A percentile compares a stretch with the other conserved stretches of the same genome.
phyloP scores from a whole-genome alignment of 2,113 vertebrate species.

The Ceyx melanurus region DNA sequence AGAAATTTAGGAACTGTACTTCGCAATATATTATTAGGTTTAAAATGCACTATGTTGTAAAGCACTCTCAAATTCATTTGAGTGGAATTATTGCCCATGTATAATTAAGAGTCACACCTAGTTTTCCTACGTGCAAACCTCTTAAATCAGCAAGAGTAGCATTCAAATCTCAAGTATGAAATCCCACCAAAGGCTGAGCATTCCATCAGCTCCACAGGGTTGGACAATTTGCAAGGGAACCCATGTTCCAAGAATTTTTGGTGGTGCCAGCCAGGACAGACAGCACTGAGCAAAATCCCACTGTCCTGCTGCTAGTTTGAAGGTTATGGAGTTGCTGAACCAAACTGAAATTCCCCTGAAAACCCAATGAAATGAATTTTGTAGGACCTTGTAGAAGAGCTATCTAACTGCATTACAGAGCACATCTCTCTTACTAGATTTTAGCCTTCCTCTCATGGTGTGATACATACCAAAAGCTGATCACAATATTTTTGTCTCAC shows the following conservation, averaged over 20 bases:
- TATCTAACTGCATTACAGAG: background rate
- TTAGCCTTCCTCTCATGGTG: background rate
- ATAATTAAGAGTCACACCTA: background rate
- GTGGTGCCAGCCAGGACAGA: background rate
- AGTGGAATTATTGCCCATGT: background rate
- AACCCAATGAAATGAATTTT: background rate
- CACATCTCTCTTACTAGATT: background rate
- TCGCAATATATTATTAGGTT: background rate
- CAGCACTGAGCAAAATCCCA: background rate
- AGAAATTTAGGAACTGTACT: background rate
- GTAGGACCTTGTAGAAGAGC: background rate
- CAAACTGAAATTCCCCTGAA: background rate
- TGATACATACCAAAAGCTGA: background rate
- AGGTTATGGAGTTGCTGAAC: background rate
- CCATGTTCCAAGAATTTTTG: background rate
- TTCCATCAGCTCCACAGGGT: background rate
- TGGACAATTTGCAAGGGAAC: accelerated
- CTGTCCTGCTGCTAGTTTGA: background rate
- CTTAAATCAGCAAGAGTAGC: background rate
- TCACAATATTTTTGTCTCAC: background rate
- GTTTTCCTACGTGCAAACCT: background rate
- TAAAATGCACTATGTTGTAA: background rate
- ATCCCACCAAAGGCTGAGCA: background rate
- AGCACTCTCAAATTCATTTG: background rate
- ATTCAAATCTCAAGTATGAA: background rate